phyloP scores from a whole-genome alignment of 2,113 vertebrate species.

The zebrafish (Danio rerio) region DNA sequence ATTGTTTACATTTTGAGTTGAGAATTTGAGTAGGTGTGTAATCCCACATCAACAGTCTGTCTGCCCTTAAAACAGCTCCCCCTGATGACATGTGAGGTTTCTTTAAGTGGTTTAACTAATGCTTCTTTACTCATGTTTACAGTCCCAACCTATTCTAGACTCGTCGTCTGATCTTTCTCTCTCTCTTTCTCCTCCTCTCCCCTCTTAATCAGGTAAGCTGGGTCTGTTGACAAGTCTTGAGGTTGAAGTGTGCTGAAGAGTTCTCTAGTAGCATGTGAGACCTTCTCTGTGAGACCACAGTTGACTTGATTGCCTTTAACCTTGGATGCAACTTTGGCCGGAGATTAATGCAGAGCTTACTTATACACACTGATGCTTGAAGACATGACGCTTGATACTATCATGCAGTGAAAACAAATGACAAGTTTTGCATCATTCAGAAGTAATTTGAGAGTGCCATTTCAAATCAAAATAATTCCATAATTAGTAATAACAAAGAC shows the following conservation, averaged over 20 bases:
- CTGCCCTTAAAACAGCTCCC: conserved; percentile 44
- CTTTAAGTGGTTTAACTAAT: conserved; percentile 57
- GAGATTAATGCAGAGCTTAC: neutral
- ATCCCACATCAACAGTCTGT: conserved; percentile 53
- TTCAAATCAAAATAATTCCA: neutral
- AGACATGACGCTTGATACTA: neutral
- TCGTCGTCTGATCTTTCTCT: neutral
- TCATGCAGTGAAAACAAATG: neutral
- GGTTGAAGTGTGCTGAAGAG: conserved; percentile 47
- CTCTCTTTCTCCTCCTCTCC: conserved; percentile 15
- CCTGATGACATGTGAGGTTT: neutral
- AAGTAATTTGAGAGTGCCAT: neutral
- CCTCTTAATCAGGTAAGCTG: conserved; percentile 58
- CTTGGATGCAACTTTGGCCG: neutral
- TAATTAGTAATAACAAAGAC: no score
- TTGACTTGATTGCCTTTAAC: conserved; percentile 7
- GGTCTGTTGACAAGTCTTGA: conserved; percentile 50
- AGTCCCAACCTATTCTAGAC: conserved; percentile 8
- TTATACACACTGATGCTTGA: neutral
- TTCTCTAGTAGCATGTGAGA: conserved; percentile 26
- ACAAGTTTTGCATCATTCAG: no score
- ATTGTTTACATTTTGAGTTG: conserved; percentile 20
- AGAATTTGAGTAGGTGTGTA: conserved; percentile 52
- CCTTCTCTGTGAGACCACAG: neutral
- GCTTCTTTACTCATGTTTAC: conserved; percentile 44